Evolutionary conservation across 2,888 invertebrate genomes (phyloP).

Genomic region (Panopea generosa): DNA sequence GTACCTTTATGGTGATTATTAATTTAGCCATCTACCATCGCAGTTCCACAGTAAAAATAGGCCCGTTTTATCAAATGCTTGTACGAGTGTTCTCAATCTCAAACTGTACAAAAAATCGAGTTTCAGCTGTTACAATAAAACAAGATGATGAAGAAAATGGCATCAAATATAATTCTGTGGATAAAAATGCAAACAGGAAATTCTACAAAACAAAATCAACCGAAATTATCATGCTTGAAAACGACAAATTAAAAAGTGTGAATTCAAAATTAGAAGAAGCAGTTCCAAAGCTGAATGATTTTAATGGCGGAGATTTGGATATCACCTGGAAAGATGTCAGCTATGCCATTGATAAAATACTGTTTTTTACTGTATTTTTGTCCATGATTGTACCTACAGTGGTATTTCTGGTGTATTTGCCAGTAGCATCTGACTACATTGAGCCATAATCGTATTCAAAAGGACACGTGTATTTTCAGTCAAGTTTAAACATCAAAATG

Average conservation of each 20-base stretch:
- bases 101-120: no score
- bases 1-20: neutral
- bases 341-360: neutral
- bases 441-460: neutral
- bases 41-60: neutral
- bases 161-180: neutral
- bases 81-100: no score
- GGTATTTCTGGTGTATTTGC: neutral
- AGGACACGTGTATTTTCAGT: no score
- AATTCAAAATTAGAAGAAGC: neutral
- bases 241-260: neutral
- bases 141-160: neutral
- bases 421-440: neutral
- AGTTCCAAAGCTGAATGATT: neutral
- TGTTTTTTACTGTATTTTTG: neutral
- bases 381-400: neutral
- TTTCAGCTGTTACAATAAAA: no score
- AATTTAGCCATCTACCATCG: neutral
- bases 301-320: neutral
- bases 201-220: neutral
- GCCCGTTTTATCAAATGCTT: no score
- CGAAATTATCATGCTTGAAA: neutral
- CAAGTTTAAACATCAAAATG: no score
- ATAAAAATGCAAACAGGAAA: no score
- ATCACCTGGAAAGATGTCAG: slow-evolving; percentile 7